Evolutionary conservation across 1,140 invertebrate species (phyloP), one percentile per base, ranked within the genome.

Genomic region (Lepidurus couesii): DNA sequence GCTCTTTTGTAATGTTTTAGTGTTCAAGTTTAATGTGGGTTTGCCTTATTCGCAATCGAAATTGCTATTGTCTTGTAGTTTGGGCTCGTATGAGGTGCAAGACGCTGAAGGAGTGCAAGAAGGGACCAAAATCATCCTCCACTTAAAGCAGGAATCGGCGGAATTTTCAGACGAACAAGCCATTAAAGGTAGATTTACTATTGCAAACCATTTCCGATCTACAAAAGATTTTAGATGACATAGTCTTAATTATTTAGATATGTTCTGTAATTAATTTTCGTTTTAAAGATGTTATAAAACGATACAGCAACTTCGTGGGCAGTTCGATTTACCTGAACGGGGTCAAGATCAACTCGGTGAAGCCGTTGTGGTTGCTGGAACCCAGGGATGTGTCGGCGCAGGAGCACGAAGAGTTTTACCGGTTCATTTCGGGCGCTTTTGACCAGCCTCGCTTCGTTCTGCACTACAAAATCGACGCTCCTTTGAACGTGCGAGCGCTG

Each of bases 281-380:
- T 73, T 83, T 87, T 87, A 24, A 84, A 93, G 92, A 89, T 80
- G 91, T 98, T 47, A 93, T 98, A 65, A 92, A 95, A 82, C 98
- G 98, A 84, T 98, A 98, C 86, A 98, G 96, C 84, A 98, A 98
- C 85, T 98, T 98, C 85, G 93, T 98, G 74, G 93, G 95, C 7
- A 94, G 92, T 83, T 95, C 96, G 1, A 96, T 99, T 82, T 92
- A 90, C 82, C 85, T 98, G 2, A 98, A 98, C 88, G 93, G 93
- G 45, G 91, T 93, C 82, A 90, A 90, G 85, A 89, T 91, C 0
- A 98, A 97, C 85, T 90, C 90, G 44, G 90, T 96, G 44, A 85
- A 97, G 90, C 95, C 97, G 0, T 83, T 99, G 9, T 99, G 97
- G 97, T 88, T 96, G 81, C 89, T 93, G 87, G 94, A 98, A 80